These are phyloP conservation scores for Hypercompe scribonia DNA, from an alignment of 2,888 invertebrate genomes.

Conservation along the genomic window DNA sequence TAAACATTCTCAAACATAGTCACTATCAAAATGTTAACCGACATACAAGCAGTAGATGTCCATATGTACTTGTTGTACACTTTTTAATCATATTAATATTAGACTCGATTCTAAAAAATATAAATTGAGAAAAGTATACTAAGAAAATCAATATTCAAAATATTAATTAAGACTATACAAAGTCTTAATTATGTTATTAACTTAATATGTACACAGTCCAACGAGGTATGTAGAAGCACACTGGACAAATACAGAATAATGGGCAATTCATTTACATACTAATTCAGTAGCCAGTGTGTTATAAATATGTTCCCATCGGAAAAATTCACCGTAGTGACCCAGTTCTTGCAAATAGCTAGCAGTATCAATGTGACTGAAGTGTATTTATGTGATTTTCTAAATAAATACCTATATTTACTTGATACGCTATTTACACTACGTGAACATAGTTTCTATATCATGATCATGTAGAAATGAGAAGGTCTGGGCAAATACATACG, in stretches of 20 bases:
- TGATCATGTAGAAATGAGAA: too few species aligned
- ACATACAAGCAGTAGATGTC: too few species aligned
- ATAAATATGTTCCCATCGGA: conserved; percentile 47
- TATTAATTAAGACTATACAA: too few species aligned
- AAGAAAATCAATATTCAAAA: conserved; percentile 19
- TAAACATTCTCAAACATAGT: too few species aligned
- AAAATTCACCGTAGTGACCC: conserved; percentile 38
- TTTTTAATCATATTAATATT: not conserved
- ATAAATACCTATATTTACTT: not conserved
- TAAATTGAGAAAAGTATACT: too few species aligned
- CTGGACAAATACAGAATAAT: conserved; percentile 47
- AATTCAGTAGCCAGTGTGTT: conserved; percentile 45
- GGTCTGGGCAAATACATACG: too few species aligned
- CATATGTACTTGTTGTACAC: too few species aligned
- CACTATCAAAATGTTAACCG: too few species aligned
- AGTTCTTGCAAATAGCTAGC: not conserved
- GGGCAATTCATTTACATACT: conserved; percentile 60
- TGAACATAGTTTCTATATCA: too few species aligned
- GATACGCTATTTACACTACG: too few species aligned
- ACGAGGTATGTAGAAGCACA: conserved; percentile 31
- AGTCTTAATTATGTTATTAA: too few species aligned
- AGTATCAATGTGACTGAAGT: not conserved
- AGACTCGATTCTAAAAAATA: not conserved
- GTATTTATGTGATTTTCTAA: not conserved
- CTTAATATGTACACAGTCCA: conserved; percentile 25